Evolutionary conservation across 2,888 invertebrate species (phyloP).

Genomic region (Rhodophaea formosa): DNA sequence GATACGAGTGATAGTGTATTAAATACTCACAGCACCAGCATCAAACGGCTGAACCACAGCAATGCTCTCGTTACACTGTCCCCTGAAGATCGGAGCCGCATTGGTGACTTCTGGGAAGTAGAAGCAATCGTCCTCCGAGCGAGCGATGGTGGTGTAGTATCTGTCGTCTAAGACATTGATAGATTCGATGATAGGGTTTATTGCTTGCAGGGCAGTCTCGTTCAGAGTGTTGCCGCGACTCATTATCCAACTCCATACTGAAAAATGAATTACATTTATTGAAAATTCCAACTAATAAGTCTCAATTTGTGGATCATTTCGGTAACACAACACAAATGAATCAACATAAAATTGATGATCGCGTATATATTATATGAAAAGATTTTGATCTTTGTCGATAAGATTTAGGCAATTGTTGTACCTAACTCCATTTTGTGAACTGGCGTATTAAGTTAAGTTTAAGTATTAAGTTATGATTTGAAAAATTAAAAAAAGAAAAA

Average conservation of each 20-base stretch:
- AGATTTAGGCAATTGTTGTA: too few relatives aligned
- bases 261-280: background rate
- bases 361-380: too few relatives aligned
- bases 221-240: conserved; percentile 43
- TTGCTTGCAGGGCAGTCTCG: conserved; percentile 28
- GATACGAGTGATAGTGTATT: background rate
- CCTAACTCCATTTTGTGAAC: too few relatives aligned
- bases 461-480: too few relatives aligned
- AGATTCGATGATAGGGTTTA: conserved; percentile 35
- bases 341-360: too few relatives aligned
- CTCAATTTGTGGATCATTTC: too few relatives aligned
- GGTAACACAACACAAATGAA: too few relatives aligned
- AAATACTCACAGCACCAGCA: background rate
- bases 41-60: conserved; percentile 33
- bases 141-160: conserved; percentile 41
- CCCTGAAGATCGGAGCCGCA: conserved; percentile 48
- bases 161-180: conserved; percentile 43
- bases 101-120: conserved; percentile 45
- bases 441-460: too few relatives aligned
- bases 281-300: too few relatives aligned
- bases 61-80: conserved; percentile 59
- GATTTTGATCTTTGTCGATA: too few relatives aligned
- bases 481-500: too few relatives aligned
- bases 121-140: conserved; percentile 47
- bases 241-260: conserved; percentile 53